Evolutionary conservation across 2,797 vertebrate genomes (phyloP).

Genomic region (Spinus pinus): DNA sequence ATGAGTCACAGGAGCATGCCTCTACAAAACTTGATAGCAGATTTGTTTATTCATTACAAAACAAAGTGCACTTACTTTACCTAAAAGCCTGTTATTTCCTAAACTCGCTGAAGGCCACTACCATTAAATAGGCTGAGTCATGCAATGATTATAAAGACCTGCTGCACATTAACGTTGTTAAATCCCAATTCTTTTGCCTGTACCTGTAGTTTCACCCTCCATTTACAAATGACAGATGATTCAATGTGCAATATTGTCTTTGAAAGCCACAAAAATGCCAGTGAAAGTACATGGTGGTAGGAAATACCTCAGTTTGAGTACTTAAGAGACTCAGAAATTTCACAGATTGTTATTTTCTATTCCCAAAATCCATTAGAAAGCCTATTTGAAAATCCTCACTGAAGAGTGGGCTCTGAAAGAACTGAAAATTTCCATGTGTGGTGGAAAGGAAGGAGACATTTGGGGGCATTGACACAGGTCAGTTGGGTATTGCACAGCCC

Average conservation of each 20-base stretch:
- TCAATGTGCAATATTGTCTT: neutral
- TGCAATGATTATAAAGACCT: neutral
- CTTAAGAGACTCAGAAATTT: neutral
- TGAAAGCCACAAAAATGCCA: neutral
- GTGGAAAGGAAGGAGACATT: neutral
- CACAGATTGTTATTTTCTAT: neutral
- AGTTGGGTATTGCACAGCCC: neutral
- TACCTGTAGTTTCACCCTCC: neutral
- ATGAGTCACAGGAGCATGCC: neutral
- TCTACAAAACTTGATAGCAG: neutral
- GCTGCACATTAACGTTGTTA: neutral
- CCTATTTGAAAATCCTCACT: neutral
- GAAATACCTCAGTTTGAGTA: neutral
- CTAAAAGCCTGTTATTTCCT: constrained; percentile 20
- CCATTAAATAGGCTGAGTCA: constrained; percentile 38
- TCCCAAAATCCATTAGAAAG: neutral
- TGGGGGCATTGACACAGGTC: neutral
- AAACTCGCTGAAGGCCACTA: constrained; percentile 14
- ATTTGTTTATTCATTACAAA: neutral
- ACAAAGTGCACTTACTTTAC: neutral
- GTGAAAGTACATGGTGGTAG: neutral
- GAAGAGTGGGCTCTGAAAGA: neutral
- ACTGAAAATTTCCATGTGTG: neutral
- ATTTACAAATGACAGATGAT: neutral
- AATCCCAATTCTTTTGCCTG: neutral